Percentiles rank a stretch among this genome's conserved stretches.
phyloP scores from a whole-genome alignment of 2,888 invertebrate species.

The Archips xylosteana region DNA sequence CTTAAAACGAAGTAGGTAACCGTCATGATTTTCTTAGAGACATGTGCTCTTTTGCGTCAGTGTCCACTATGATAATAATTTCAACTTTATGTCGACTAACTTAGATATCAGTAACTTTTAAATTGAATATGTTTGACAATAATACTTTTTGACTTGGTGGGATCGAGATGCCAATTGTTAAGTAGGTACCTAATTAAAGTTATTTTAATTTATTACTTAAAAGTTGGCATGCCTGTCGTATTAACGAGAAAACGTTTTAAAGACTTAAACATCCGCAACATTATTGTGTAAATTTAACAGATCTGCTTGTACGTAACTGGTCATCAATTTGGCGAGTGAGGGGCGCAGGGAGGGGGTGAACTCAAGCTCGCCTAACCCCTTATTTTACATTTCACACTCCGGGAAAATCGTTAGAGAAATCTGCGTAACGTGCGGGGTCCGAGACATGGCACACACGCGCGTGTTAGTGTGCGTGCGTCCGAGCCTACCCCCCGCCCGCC shows the following conservation, averaged over 20 bases:
- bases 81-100: background rate
- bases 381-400: constrained; percentile 86
- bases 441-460: constrained; percentile 75
- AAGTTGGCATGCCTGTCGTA: background rate
- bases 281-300: constrained; percentile 79
- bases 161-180: background rate
- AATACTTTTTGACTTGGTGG: background rate
- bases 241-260: background rate
- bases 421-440: constrained; percentile 84
- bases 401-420: constrained; percentile 86
- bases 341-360: constrained; percentile 60
- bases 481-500: constrained; percentile 65
- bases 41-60: too few relatives aligned
- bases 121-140: background rate
- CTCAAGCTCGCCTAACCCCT: constrained; percentile 82
- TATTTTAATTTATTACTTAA: background rate
- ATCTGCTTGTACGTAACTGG: constrained; percentile 79
- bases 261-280: constrained; percentile 56
- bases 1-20: too few relatives aligned
- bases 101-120: too few relatives aligned
- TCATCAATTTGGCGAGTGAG: constrained; percentile 81
- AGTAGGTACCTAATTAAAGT: background rate
- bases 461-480: constrained; percentile 61
- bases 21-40: too few relatives aligned
- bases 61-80: background rate